phyloP scores from a whole-genome alignment of 2,888 invertebrate species.

The Drosophila meridiana region DNA sequence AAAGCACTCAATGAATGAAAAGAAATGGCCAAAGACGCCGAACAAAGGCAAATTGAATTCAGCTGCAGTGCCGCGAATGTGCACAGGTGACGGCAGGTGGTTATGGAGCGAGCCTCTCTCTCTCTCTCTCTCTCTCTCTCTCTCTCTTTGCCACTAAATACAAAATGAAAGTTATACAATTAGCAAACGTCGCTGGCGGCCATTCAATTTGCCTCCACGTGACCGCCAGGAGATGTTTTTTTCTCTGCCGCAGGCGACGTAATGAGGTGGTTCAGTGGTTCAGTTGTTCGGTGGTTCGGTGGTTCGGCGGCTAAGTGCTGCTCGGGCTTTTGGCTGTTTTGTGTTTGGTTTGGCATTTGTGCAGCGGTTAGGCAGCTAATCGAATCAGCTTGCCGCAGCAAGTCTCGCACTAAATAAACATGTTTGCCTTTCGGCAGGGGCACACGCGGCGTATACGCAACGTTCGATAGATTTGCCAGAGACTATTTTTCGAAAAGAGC shows the following conservation, averaged over 20 bases:
- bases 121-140: not conserved
- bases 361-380: slow-evolving; percentile 57
- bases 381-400: slow-evolving; percentile 67
- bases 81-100: not conserved
- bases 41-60: slow-evolving; percentile 41
- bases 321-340: not conserved
- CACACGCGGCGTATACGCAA: slow-evolving; percentile 30
- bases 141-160: slow-evolving; percentile 8
- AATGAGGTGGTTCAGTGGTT: slow-evolving; percentile 11
- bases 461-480: slow-evolving; percentile 18
- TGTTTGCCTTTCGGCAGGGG: slow-evolving; percentile 1
- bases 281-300: slow-evolving; percentile 1
- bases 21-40: slow-evolving; percentile 27
- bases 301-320: slow-evolving; percentile 1
- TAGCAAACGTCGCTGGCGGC: slow-evolving; percentile 39
- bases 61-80: slow-evolving; percentile 2
- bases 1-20: slow-evolving; percentile 17
- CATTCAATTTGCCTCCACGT: slow-evolving; percentile 35
- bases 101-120: not conserved
- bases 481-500: slow-evolving; percentile 27
- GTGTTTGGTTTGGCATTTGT: slow-evolving; percentile 8
- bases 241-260: slow-evolving; percentile 12
- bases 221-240: slow-evolving; percentile 26
- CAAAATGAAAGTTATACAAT: slow-evolving; percentile 29
- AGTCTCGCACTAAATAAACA: slow-evolving; percentile 38